A percentile compares a stretch with the other conserved stretches of the same genome.
These are phyloP conservation scores for Scaptomyza polygonia DNA, from an alignment of 2,888 invertebrate species.

Conservation along the genomic window DNA sequence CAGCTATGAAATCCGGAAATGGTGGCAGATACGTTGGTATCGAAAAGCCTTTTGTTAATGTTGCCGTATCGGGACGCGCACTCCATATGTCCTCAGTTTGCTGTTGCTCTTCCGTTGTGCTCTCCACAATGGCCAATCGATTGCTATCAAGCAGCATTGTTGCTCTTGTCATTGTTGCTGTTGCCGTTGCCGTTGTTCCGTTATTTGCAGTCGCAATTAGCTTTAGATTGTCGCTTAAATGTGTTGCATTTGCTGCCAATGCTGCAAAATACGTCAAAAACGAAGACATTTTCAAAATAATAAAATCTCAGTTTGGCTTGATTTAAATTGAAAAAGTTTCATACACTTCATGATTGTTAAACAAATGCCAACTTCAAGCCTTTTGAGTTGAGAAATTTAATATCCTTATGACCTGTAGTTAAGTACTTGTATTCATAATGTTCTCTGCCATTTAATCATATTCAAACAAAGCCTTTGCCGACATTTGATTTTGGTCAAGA, in stretches of 20 bases:
- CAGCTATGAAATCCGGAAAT: slow-evolving; percentile 78
- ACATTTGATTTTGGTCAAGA: neutral
- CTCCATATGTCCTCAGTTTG: slow-evolving; percentile 61
- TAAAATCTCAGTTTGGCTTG: slow-evolving; percentile 2
- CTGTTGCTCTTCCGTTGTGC: slow-evolving; percentile 37
- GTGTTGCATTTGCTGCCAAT: slow-evolving; percentile 65
- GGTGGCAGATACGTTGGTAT: slow-evolving; percentile 82
- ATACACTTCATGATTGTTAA: neutral
- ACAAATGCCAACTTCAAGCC: slow-evolving; percentile 28
- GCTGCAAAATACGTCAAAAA: slow-evolving; percentile 75
- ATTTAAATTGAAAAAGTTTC: neutral
- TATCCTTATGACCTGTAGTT: no score
- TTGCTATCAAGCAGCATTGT: slow-evolving; percentile 26
- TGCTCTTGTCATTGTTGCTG: slow-evolving; percentile 14
- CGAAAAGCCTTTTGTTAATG: slow-evolving; percentile 80
- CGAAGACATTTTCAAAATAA: slow-evolving; percentile 36
- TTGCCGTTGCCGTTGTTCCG: slow-evolving; percentile 31
- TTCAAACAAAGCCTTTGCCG: neutral
- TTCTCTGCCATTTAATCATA: no score
- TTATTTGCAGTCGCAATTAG: slow-evolving; percentile 56
- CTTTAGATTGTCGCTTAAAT: slow-evolving; percentile 51
- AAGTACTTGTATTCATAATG: no score
- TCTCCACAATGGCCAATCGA: slow-evolving; percentile 37
- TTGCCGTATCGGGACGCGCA: slow-evolving; percentile 74
- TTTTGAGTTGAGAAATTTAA: no score